phyloP scores from a whole-genome alignment of 92 coral and sea anemone genomes.

The Micromussa lordhowensis region DNA sequence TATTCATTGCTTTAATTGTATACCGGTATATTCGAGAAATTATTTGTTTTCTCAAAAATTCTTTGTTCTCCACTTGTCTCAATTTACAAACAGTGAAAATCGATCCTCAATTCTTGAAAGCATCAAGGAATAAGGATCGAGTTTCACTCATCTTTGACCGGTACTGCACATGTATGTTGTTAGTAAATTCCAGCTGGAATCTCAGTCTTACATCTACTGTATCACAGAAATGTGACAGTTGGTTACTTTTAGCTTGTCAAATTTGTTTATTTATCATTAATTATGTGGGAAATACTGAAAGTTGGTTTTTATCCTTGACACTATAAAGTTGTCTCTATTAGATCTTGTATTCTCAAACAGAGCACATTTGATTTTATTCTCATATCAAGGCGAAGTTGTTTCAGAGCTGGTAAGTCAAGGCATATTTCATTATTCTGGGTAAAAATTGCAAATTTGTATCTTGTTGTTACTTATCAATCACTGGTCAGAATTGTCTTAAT shows the following conservation, averaged over 20 bases:
- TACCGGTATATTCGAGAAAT: too few relatives aligned
- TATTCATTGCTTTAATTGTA: too few relatives aligned
- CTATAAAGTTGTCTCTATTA: slow-evolving; percentile 77
- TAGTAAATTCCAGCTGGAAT: not conserved
- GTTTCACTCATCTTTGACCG: not conserved
- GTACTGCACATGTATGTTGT: not conserved
- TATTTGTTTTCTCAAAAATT: too few relatives aligned
- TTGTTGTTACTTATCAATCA: too few relatives aligned
- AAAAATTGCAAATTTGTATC: not conserved
- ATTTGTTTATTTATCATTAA: not conserved
- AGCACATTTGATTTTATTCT: slow-evolving; percentile 87
- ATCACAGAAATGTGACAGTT: too few relatives aligned
- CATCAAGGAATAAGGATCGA: too few relatives aligned
- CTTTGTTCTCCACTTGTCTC: too few relatives aligned
- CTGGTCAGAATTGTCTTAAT: too few relatives aligned
- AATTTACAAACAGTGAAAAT: too few relatives aligned
- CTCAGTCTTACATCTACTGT: too few relatives aligned
- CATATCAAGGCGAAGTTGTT: slow-evolving; percentile 96
- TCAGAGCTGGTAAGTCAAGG: slow-evolving; percentile 84
- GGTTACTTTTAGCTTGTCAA: too few relatives aligned
- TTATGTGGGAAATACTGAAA: not conserved
- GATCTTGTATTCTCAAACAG: slow-evolving; percentile 86
- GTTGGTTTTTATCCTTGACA: not conserved
- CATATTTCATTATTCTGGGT: not conserved
- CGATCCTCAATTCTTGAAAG: too few relatives aligned